These are phyloP conservation scores for Callipepla squamata DNA, from an alignment of 2,113 vertebrate species.

Conservation along the genomic window DNA sequence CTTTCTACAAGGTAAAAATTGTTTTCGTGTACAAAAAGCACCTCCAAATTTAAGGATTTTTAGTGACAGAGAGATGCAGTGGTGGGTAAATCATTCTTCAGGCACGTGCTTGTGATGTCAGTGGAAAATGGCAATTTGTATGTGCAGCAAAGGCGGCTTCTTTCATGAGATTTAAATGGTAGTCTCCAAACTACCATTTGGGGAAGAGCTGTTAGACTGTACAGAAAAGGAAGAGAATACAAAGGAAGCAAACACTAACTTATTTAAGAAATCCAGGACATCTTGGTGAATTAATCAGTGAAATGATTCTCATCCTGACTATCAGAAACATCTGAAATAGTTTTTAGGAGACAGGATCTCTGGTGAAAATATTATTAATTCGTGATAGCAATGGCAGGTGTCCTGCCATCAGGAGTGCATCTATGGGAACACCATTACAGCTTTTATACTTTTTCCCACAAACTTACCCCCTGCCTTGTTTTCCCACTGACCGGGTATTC, in stretches of 20 bases:
- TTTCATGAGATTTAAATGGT: background rate
- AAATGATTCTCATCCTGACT: background rate
- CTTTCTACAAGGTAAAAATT: background rate
- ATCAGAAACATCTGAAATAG: no score
- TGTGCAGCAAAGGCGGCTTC: background rate
- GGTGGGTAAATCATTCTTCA: background rate
- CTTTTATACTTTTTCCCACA: no score
- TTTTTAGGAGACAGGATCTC: no score
- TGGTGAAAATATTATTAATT: no score
- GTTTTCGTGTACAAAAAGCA: background rate
- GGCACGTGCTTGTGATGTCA: background rate
- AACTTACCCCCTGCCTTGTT: no score
- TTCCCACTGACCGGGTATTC: no score
- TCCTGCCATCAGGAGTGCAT: no score
- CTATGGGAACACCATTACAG: no score
- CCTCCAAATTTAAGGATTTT: background rate
- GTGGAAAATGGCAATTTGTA: background rate
- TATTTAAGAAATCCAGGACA: background rate
- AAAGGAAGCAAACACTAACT: background rate
- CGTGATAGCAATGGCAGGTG: no score
- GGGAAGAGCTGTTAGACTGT: background rate
- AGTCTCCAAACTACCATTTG: background rate
- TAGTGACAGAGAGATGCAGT: background rate
- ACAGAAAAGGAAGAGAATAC: background rate
- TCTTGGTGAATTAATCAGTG: no score